These are phyloP conservation scores for Ptilonorhynchus violaceus DNA, from an alignment of 2,113 vertebrate species.

Conservation along the genomic window DNA sequence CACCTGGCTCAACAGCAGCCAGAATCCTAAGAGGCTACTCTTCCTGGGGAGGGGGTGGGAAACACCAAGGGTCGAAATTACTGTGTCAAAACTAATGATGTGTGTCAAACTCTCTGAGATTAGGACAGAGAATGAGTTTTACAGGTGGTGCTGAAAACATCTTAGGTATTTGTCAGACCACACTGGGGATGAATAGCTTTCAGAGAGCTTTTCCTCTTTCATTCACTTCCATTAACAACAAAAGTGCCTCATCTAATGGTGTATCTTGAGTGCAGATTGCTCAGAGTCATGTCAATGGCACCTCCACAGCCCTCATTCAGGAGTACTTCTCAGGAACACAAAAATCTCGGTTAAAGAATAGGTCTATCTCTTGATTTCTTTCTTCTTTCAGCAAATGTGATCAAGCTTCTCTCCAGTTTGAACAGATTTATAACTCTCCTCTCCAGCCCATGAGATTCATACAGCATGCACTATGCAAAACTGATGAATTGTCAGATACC, in stretches of 20 bases:
- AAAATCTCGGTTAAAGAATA: constrained; percentile 25
- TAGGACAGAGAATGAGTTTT: neutral
- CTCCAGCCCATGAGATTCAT: constrained; percentile 19
- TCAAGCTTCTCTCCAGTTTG: constrained; percentile 1
- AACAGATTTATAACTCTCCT: constrained; percentile 38
- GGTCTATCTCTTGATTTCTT: neutral
- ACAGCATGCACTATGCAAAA: constrained; percentile 13
- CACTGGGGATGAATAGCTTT: neutral
- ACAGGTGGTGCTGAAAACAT: constrained; percentile 24
- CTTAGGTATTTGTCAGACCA: constrained; percentile 6
- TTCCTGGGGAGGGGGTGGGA: neutral
- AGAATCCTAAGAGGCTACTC: neutral
- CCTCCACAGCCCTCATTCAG: neutral
- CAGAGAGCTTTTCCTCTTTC: constrained; percentile 17
- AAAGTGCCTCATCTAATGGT: neutral
- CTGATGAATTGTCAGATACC: constrained; percentile 16
- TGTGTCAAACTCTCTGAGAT: neutral
- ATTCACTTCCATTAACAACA: constrained; percentile 39
- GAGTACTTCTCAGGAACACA: constrained; percentile 19
- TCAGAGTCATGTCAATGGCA: constrained; percentile 7
- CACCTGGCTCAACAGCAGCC: neutral
- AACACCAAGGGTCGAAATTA: neutral
- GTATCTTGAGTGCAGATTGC: constrained; percentile 19
- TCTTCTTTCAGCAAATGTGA: constrained; percentile 6
- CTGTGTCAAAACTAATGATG: constrained; percentile 19